Percentiles rank a stretch among this genome's conserved stretches.
These are phyloP conservation scores for Corythaeola cristata DNA, from an alignment of 2,113 vertebrate genomes.

Conservation along the genomic window DNA sequence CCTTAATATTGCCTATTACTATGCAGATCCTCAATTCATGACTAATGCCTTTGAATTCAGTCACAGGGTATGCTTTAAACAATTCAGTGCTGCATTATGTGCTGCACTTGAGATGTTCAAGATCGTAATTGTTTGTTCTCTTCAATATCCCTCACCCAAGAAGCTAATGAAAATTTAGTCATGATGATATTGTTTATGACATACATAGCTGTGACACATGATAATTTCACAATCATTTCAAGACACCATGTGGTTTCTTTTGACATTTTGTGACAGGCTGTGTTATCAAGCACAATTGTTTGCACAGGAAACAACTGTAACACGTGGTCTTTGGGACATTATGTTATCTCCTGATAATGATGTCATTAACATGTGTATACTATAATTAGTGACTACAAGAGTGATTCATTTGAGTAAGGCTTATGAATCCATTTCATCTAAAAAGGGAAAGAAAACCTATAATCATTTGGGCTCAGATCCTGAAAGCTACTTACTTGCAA, in stretches of 20 bases:
- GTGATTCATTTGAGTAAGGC: slow-evolving; percentile 51
- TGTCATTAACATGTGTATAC: slow-evolving; percentile 70
- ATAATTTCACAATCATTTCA: slow-evolving; percentile 65
- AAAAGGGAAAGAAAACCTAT: slow-evolving; percentile 63
- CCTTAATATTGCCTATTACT: neutral
- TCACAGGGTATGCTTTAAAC: neutral
- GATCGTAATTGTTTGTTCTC: slow-evolving; percentile 32
- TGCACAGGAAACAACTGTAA: slow-evolving; percentile 62
- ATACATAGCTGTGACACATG: slow-evolving; percentile 41
- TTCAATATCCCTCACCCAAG: neutral
- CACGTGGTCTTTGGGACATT: slow-evolving; percentile 56
- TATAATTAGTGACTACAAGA: slow-evolving; percentile 69
- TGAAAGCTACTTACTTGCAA: slow-evolving; percentile 59
- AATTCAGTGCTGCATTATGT: neutral
- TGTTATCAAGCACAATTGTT: slow-evolving; percentile 67
- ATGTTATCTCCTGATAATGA: slow-evolving; percentile 67
- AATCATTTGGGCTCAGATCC: slow-evolving; percentile 55
- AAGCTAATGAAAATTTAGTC: slow-evolving; percentile 39
- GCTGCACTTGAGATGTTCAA: slow-evolving; percentile 5
- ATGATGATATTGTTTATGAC: slow-evolving; percentile 53
- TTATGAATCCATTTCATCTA: slow-evolving; percentile 63
- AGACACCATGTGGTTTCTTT: slow-evolving; percentile 60
- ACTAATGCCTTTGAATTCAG: slow-evolving; percentile 17
- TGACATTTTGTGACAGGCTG: slow-evolving; percentile 60
- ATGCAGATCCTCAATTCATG: neutral